phyloP scores from a whole-genome alignment of 2,797 vertebrate species.

The Alosa sapidissima region DNA sequence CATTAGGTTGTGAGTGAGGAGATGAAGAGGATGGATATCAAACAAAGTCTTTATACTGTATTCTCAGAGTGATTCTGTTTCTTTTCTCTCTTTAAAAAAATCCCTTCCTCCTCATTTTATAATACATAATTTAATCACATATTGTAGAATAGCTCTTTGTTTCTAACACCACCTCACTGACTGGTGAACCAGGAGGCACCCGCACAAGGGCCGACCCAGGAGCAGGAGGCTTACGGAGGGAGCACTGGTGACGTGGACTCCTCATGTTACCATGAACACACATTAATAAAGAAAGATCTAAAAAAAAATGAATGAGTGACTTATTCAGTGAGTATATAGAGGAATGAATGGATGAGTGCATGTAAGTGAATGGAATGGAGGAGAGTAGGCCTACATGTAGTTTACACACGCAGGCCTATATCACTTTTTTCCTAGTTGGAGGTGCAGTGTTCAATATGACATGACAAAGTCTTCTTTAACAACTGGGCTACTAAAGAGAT shows the following conservation, averaged over 20 bases:
- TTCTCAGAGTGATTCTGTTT: not conserved
- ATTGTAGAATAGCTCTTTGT: not conserved
- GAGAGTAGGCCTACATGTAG: no score
- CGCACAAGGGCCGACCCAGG: not conserved
- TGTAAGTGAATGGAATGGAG: no score
- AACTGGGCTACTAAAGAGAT: no score
- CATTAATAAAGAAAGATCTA: slow-evolving; percentile 8
- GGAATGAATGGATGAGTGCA: not conserved
- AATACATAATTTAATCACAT: slow-evolving; percentile 7
- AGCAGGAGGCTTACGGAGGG: not conserved
- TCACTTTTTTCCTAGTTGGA: no score
- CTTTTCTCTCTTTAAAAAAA: not conserved
- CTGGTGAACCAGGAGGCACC: not conserved
- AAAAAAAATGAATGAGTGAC: not conserved
- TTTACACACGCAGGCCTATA: no score
- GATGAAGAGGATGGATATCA: not conserved
- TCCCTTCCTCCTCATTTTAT: not conserved
- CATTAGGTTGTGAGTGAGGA: not conserved
- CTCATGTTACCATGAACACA: not conserved
- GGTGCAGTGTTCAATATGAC: no score
- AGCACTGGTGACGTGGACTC: not conserved
- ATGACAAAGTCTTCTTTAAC: no score
- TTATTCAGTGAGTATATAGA: not conserved
- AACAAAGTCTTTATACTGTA: not conserved
- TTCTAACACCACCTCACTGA: not conserved